These are phyloP conservation scores for Fulica atra DNA, from an alignment of 2,113 vertebrate species.

Conservation along the genomic window DNA sequence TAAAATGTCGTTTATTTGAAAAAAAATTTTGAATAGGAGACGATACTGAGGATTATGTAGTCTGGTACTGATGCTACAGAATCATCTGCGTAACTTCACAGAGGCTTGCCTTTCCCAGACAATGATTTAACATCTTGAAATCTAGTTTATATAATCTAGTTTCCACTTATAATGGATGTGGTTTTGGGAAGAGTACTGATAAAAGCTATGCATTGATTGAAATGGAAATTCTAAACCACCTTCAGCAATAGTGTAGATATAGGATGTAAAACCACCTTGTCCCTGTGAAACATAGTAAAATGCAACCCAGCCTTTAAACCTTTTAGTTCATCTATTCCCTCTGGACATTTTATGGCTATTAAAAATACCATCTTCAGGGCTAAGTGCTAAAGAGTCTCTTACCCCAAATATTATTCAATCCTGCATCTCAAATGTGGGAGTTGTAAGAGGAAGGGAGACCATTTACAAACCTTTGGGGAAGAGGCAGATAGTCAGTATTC, in stretches of 20 bases:
- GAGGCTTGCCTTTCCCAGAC: neutral
- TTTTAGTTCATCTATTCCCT: neutral
- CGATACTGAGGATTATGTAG: neutral
- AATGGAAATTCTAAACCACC: constrained; percentile 47
- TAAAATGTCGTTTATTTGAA: neutral
- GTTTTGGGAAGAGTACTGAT: constrained; percentile 7
- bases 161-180: constrained; percentile 21
- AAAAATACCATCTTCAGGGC: neutral
- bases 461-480: neutral
- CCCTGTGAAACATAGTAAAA: neutral
- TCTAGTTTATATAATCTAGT: constrained; percentile 29
- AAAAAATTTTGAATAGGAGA: neutral
- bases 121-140: constrained; percentile 33
- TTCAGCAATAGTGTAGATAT: neutral
- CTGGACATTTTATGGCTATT: neutral
- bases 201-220: constrained; percentile 18
- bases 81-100: constrained; percentile 5
- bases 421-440: neutral
- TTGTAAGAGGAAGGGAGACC: neutral
- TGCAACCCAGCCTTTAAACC: neutral
- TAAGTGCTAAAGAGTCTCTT: neutral
- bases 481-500: neutral
- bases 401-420: neutral
- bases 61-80: constrained; percentile 1
- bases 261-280: neutral